Percentiles rank a stretch among this genome's conserved stretches.
Evolutionary conservation across 1,140 invertebrate species (phyloP).

Genomic region (Brachionus sp.): DNA sequence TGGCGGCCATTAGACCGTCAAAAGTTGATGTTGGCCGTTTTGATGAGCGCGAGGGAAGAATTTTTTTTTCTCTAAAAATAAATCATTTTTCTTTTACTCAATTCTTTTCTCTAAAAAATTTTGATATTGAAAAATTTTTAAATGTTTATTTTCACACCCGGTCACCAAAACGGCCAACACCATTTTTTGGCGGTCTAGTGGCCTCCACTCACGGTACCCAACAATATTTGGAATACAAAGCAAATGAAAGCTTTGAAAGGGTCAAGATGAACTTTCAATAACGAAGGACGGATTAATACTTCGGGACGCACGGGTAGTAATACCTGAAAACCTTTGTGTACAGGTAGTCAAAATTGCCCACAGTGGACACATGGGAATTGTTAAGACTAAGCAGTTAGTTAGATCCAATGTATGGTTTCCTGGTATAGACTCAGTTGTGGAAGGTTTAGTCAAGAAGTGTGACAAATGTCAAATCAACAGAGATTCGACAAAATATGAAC

Average conservation of each 20-base stretch:
- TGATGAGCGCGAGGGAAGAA: no score
- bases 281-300: constrained; percentile 45
- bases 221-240: neutral
- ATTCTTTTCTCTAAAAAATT: no score
- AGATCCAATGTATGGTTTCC: constrained; percentile 48
- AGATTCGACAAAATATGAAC: constrained; percentile 44
- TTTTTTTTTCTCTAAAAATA: no score
- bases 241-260: neutral
- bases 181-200: no score
- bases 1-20: no score
- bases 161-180: no score
- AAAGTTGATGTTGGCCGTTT: no score
- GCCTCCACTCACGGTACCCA: no score
- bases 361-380: constrained; percentile 48
- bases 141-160: no score
- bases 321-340: constrained; percentile 46
- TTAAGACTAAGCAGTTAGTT: constrained; percentile 48
- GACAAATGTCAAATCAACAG: constrained; percentile 48
- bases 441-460: constrained; percentile 46
- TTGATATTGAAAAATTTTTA: no score
- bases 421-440: constrained; percentile 47
- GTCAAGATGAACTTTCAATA: constrained; percentile 2
- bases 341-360: constrained; percentile 47
- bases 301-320: constrained; percentile 46
- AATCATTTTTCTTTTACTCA: no score